Conservation (phyloP, 1,140 invertebrate species). For the Sarcophaga bullata region DNA sequence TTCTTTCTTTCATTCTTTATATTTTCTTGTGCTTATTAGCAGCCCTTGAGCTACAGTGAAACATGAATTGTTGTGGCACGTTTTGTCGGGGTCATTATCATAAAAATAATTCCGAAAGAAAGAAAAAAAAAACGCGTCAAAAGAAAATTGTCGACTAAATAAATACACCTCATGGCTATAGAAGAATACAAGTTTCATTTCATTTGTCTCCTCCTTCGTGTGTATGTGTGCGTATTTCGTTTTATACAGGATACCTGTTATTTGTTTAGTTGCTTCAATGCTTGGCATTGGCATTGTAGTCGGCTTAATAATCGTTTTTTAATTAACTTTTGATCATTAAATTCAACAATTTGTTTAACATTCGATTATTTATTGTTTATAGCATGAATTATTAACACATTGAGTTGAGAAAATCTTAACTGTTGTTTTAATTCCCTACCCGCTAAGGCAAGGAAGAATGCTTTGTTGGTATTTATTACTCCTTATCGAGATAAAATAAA, state of each 20-base stretch:
- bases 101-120: slow-evolving; percentile 3
- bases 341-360: slow-evolving; percentile 3
- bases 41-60: background rate
- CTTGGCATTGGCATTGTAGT: background rate
- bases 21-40: too few relatives aligned
- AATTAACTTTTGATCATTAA: background rate
- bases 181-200: too few relatives aligned
- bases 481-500: too few relatives aligned
- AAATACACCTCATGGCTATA: background rate
- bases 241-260: background rate
- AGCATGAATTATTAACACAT: background rate
- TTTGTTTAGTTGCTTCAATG: too few relatives aligned
- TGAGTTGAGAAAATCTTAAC: background rate
- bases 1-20: too few relatives aligned
- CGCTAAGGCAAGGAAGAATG: too few relatives aligned
- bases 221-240: background rate
- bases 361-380: background rate
- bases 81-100: slow-evolving; percentile 8
- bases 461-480: too few relatives aligned
- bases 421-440: background rate
- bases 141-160: background rate
- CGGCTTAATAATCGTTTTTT: background rate
- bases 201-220: too few relatives aligned
- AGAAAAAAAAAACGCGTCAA: too few relatives aligned
- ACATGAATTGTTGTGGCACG: background rate